phyloP scores from a whole-genome alignment of 2,113 vertebrate species.

The Cariama cristata region DNA sequence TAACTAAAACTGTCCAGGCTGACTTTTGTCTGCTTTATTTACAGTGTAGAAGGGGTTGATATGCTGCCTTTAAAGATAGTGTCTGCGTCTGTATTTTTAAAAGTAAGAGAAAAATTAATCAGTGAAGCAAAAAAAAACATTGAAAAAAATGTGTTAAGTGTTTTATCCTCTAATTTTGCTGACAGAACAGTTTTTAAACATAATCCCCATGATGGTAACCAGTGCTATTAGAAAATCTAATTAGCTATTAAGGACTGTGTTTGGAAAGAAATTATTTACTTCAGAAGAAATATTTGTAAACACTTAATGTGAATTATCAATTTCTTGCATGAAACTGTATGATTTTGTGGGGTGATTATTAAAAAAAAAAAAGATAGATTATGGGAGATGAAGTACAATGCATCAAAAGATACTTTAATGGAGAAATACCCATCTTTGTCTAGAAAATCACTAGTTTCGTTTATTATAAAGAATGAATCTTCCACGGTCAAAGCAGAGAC shows the following conservation, averaged over 20 bases:
- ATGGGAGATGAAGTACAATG: background rate
- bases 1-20: background rate
- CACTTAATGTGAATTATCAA: constrained; percentile 5
- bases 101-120: background rate
- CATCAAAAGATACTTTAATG: constrained; percentile 8
- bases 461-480: background rate
- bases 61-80: background rate
- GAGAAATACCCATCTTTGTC: background rate
- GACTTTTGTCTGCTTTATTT: background rate
- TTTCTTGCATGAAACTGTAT: constrained; percentile 8
- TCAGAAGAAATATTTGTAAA: constrained; percentile 54
- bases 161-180: constrained; percentile 71
- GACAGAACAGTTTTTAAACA: constrained; percentile 56
- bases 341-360: background rate
- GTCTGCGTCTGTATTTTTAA: background rate
- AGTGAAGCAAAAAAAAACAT: constrained; percentile 45
- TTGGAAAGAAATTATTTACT: constrained; percentile 65
- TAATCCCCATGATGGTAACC: constrained; percentile 56
- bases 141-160: constrained; percentile 30
- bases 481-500: background rate
- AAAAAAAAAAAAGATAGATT: background rate
- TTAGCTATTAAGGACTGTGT: constrained; percentile 62
- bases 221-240: constrained; percentile 70
- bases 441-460: background rate
- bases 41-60: background rate